Evolutionary conservation across 2,888 invertebrate species (phyloP).

Genomic region (Chymomyza caudatula): DNA sequence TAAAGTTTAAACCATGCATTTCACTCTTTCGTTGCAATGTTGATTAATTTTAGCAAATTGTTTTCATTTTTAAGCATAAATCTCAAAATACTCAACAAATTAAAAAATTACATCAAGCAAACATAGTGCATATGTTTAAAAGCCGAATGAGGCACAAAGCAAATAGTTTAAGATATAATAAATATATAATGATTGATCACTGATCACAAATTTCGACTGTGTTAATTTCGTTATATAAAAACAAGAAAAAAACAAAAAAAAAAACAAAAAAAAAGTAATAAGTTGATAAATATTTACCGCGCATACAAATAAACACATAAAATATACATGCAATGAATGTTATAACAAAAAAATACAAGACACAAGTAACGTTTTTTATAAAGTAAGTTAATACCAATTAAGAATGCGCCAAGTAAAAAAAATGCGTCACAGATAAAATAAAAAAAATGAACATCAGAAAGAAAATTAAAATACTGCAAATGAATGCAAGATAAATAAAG

Average conservation of each 20-base stretch:
- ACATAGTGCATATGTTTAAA: slow-evolving; percentile 47
- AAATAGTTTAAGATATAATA: slow-evolving; percentile 61
- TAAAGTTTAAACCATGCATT: neutral
- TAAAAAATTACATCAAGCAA: slow-evolving; percentile 32
- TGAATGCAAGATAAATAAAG: slow-evolving; percentile 71
- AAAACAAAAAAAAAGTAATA: slow-evolving; percentile 37
- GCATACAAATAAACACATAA: slow-evolving; percentile 51
- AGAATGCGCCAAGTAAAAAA: slow-evolving; percentile 40
- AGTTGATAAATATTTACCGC: slow-evolving; percentile 63
- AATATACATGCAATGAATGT: slow-evolving; percentile 62
- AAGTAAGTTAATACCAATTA: slow-evolving; percentile 68
- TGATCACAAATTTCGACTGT: slow-evolving; percentile 78
- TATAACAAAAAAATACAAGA: slow-evolving; percentile 35
- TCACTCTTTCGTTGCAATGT: neutral
- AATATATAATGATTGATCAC: slow-evolving; percentile 76
- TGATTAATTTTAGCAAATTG: neutral
- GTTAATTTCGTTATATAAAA: slow-evolving; percentile 77
- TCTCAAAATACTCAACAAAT: neutral
- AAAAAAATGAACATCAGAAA: slow-evolving; percentile 30
- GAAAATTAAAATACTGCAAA: slow-evolving; percentile 70
- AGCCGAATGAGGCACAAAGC: slow-evolving; percentile 16
- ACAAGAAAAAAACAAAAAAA: slow-evolving; percentile 41
- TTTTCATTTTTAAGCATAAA: neutral
- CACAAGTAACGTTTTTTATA: slow-evolving; percentile 60
- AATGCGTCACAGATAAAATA: slow-evolving; percentile 29